Evolutionary conservation across 2,113 vertebrate genomes (phyloP), one percentile per base, ranked within the genome.

Genomic region (Silurus meridionalis): DNA sequence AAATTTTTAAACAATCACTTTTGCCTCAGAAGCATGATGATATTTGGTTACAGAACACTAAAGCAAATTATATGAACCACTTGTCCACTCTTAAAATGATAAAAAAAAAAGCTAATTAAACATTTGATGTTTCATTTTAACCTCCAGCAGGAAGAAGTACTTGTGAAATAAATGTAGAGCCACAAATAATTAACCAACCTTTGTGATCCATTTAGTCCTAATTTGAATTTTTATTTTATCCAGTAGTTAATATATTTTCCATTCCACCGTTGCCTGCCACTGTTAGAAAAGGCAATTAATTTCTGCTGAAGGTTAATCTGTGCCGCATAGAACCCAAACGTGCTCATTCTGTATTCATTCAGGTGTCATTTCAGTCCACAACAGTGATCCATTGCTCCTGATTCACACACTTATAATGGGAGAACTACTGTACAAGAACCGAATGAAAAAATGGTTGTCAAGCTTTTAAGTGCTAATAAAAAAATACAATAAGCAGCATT

Each of bases 251-350:
- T 75, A 82, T 69, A 55, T 7, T 72, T 66, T 48, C 52, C 21
- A 0, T 21, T 60, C 46, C 28, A 55, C 57, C 8, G 7, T 58
- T 85, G 75, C 67, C 55, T 69, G 37, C 28, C 50, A 63, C 75
- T 79, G 61, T 80, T 85, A 10, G 55, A 86, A 89, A 84, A 55
- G 60, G 78, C n/a, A 60, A 77, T 84, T 83, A 69, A 15, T 89
- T 89, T 87, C n/a, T 75, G 71, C 48, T 74, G 85, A 82, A 89
- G 69, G 78, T 84, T 89, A 84, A 89, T 84, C 77, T 84, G 82
- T 53, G 37, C 71, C 23, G 13, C 77, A 64, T 19, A 72, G 48
- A 37, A 72, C 83, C 71, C 46, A 82, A 74, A 66, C 58, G 19
- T 8, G 48, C 48, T 79, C 85, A 80, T 66, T 84, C 46, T 50